Evolutionary conservation across 2,113 vertebrate genomes (phyloP).

Genomic region (Strix uralensis): DNA sequence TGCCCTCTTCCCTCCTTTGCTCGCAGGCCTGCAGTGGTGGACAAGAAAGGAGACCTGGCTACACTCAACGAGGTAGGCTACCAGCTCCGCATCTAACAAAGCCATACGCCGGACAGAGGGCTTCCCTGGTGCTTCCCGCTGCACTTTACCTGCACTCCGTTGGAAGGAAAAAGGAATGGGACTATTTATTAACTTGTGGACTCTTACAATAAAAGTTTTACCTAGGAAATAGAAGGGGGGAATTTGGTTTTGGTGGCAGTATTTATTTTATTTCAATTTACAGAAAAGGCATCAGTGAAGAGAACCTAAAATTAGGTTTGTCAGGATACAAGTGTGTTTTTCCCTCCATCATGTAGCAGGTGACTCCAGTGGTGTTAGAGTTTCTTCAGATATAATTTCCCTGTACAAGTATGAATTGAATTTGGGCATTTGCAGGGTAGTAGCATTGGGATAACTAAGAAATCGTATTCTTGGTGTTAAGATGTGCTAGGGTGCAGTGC

Average conservation of each 20-base stretch:
- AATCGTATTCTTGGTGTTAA: background rate
- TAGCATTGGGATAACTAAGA: slow-evolving; percentile 17
- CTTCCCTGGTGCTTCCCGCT: slow-evolving; percentile 64
- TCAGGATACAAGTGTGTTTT: background rate
- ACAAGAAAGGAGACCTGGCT: slow-evolving; percentile 88
- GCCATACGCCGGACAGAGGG: background rate
- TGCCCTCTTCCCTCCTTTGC: background rate
- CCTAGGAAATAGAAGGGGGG: slow-evolving; percentile 33
- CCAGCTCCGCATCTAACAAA: slow-evolving; percentile 90
- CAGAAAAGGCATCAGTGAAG: slow-evolving; percentile 4
- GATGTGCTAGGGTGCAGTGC: slow-evolving; percentile 42
- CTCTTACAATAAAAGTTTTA: slow-evolving; percentile 49
- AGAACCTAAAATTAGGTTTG: background rate
- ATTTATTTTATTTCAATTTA: slow-evolving; percentile 23
- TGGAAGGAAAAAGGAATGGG: slow-evolving; percentile 32
- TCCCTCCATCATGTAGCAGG: slow-evolving; percentile 13
- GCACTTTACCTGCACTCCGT: slow-evolving; percentile 68
- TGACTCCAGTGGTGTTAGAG: background rate
- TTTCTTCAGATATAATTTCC: slow-evolving; percentile 22
- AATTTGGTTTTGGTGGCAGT: background rate
- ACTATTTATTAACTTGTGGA: slow-evolving; percentile 53
- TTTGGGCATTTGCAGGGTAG: slow-evolving; percentile 36
- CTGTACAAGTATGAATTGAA: slow-evolving; percentile 22
- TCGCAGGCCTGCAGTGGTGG: slow-evolving; percentile 83
- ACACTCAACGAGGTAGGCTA: slow-evolving; percentile 89